These are phyloP conservation scores for Archivesica marissinica DNA, from an alignment of 1,140 invertebrate species.

Conservation along the genomic window DNA sequence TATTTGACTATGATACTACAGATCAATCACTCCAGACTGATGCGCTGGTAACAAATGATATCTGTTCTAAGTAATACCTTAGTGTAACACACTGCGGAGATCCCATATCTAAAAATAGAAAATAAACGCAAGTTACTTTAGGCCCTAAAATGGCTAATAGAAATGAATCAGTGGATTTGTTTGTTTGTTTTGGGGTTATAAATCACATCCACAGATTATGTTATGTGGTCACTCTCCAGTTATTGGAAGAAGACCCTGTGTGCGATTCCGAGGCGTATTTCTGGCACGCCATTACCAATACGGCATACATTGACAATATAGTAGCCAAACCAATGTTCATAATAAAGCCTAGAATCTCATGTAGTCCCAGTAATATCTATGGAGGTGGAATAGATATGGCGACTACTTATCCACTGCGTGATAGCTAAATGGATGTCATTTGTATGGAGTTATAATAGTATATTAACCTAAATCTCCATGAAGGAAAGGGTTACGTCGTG, in stretches of 20 bases:
- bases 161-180: neutral
- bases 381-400: too few relatives aligned
- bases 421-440: neutral
- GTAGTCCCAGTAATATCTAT: too few relatives aligned
- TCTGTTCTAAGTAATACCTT: too few relatives aligned
- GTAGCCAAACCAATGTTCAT: too few relatives aligned
- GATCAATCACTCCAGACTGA: too few relatives aligned
- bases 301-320: too few relatives aligned
- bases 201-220: neutral
- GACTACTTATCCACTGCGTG: too few relatives aligned
- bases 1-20: too few relatives aligned
- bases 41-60: too few relatives aligned
- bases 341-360: too few relatives aligned
- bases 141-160: too few relatives aligned
- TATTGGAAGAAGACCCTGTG: neutral
- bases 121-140: too few relatives aligned
- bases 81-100: constrained; percentile 79
- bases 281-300: neutral
- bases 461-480: neutral
- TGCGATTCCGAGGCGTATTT: neutral
- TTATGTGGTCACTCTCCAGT: neutral
- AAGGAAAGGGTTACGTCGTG: neutral
- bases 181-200: neutral
- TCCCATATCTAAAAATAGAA: constrained; percentile 83
- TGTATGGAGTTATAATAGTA: neutral